These are phyloP conservation scores for Mus spretus DNA, from an alignment of 2,797 vertebrate genomes.

Conservation along the genomic window DNA sequence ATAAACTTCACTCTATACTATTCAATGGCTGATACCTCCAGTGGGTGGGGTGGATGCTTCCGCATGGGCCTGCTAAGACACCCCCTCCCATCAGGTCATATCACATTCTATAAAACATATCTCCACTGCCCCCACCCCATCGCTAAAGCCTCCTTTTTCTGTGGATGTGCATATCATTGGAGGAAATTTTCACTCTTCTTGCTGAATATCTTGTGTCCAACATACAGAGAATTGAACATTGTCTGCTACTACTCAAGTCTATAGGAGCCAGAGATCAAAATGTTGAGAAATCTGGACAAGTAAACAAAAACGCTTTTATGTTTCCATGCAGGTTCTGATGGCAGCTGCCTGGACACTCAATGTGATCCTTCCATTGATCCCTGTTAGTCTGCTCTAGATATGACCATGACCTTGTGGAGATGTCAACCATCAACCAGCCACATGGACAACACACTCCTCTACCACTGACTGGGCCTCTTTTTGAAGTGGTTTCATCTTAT, in stretches of 20 bases:
- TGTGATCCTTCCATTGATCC: background rate
- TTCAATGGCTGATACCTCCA: background rate
- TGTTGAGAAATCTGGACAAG: background rate
- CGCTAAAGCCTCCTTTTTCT: conserved; percentile 46
- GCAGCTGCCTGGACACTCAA: conserved; percentile 15
- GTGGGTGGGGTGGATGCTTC: background rate
- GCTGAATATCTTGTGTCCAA: background rate
- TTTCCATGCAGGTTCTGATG: background rate
- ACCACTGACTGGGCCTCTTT: conserved; percentile 47
- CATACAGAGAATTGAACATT: background rate
- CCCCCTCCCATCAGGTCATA: background rate
- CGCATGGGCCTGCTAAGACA: background rate
- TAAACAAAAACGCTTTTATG: conserved; percentile 28
- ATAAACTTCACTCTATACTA: background rate
- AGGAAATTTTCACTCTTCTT: background rate
- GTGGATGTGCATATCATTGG: conserved; percentile 11
- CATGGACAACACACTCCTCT: background rate
- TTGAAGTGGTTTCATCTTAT: conserved; percentile 66
- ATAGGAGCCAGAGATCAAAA: background rate
- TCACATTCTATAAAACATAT: background rate
- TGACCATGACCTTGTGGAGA: background rate
- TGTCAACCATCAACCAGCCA: background rate
- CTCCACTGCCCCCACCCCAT: background rate
- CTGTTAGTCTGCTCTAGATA: background rate
- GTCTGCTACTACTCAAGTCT: background rate